Conservation (phyloP, 2,888 invertebrate species). For the Sphecodes monilicornis region DNA sequence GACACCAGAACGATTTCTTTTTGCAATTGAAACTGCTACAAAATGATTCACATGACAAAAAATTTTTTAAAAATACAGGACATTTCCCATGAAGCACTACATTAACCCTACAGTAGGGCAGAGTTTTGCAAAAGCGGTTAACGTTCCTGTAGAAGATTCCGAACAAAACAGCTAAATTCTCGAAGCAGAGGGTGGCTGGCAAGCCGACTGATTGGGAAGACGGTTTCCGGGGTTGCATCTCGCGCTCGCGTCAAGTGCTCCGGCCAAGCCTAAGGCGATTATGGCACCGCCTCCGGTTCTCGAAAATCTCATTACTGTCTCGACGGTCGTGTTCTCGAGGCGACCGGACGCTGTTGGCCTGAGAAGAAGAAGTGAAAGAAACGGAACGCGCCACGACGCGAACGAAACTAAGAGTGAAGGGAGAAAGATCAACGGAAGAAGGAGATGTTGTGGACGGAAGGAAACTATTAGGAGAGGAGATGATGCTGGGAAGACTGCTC, state of each 20-base stretch:
- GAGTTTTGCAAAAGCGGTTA: neutral
- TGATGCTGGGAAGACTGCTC: neutral
- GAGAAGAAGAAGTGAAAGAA: constrained; percentile 23
- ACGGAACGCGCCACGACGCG: neutral
- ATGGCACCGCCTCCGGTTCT: constrained; percentile 47
- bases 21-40: too few relatives aligned
- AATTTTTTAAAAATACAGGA: neutral
- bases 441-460: neutral
- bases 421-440: constrained; percentile 28
- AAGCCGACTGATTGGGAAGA: neutral
- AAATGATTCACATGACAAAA: neutral
- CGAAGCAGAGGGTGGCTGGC: neutral
- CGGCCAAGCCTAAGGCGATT: constrained; percentile 61
- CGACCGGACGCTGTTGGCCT: neutral
- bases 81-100: neutral
- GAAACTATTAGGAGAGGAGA: neutral
- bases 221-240: constrained; percentile 7
- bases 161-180: constrained; percentile 14
- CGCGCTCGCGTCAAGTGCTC: constrained; percentile 31
- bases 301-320: constrained; percentile 65
- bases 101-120: neutral
- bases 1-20: too few relatives aligned
- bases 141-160: neutral
- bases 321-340: constrained; percentile 36
- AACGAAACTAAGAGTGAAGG: neutral